Percentiles rank a stretch among this genome's conserved stretches.
phyloP scores from a whole-genome alignment of 2,888 invertebrate species.

The Archips crataeganus region DNA sequence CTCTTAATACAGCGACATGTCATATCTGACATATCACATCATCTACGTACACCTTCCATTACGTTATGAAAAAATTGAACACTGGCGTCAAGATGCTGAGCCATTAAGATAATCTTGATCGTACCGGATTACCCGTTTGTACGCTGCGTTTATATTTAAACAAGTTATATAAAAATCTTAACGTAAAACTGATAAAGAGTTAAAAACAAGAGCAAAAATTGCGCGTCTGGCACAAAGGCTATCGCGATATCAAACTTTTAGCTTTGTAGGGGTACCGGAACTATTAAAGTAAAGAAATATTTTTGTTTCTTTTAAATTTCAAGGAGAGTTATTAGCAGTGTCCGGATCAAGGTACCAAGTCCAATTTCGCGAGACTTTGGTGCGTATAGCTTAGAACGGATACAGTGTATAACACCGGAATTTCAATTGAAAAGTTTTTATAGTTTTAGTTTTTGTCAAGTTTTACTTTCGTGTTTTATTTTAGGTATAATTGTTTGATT shows the following conservation, averaged over 20 bases:
- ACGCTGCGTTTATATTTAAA: constrained; percentile 10
- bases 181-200: constrained; percentile 8
- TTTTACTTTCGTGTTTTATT: no score
- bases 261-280: background rate
- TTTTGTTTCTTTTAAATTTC: background rate
- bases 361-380: no score
- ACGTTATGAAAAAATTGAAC: constrained; percentile 5
- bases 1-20: background rate
- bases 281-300: background rate
- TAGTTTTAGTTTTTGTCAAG: no score
- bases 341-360: no score
- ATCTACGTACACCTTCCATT: constrained; percentile 5
- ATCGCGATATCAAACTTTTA: background rate
- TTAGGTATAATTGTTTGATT: no score
- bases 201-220: no score
- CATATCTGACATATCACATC: background rate
- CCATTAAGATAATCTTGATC: constrained; percentile 18
- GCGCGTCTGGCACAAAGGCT: background rate
- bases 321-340: background rate
- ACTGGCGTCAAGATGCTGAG: constrained; percentile 20
- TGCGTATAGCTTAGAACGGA: no score
- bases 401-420: no score
- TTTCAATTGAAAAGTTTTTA: no score
- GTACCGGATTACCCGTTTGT: constrained; percentile 11
- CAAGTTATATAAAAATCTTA: constrained; percentile 15